Base-by-base conservation (phyloP, 2,113 vertebrate species). In the Synodontis membranacea region DNA sequence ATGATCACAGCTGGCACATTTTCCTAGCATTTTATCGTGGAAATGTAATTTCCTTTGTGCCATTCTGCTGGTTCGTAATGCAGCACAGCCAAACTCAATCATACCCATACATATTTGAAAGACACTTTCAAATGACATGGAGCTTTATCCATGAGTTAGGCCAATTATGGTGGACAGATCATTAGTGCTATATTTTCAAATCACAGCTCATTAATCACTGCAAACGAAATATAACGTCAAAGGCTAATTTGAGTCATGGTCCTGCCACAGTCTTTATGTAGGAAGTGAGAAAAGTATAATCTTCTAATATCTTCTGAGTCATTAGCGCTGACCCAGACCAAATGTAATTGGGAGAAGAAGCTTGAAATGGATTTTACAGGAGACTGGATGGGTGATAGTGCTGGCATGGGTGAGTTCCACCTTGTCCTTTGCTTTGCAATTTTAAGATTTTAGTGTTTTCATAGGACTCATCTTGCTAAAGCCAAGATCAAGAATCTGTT, bases 141-240 rank as follows among this genome's bases (percentile, higher is more conserved):
- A 83, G 79, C 76, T 84, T 48, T 84, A 84, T 84, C 80, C 83
- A 84, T 68, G 75, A 86, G 64, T 86, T 86, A 84, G 70, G 34
- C 75, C 81, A 88, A 86, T 89, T 89, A 81, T 84, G 58, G 81
- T 80, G 68, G 70, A 81, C 82, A 88, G 87, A 88, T 86, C 87
- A 86, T 90, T 88, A 84, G 82, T 66, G 62, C 56, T 48, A 44
- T 46, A 66, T 86, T 88, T 87, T 79, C 82, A 86, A 84, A 88
- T 52, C 46, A 84, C 39, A 50, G 54, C 72, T 81, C 84, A 84
- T 88, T 86, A 78, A 86, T 90, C 72, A 84, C 50, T 5, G 68
- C 76, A 84, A 82, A 82, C 66, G 80, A 48, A 86, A 74, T 81
- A 74, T 70, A 80, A 76, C 80, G 62, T 86, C 82, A 88, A 82